Percentiles rank a stretch among this genome's conserved stretches.
Conservation (phyloP, 2,888 invertebrate genomes). For the Trichacis sp. region DNA sequence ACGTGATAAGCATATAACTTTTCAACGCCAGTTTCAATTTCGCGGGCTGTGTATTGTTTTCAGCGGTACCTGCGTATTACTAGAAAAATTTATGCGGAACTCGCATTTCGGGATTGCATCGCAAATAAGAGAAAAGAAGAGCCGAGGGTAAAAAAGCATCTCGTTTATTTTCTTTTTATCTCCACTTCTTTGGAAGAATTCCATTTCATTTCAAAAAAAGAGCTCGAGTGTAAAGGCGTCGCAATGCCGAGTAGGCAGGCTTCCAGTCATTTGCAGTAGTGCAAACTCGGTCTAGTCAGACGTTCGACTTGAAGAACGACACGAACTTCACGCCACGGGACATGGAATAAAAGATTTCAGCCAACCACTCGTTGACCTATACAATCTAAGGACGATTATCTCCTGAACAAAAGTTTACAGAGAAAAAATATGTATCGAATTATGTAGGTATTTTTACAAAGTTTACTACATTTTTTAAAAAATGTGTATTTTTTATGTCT, state of each 20-base stretch:
- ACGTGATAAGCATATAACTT: constrained; percentile 33
- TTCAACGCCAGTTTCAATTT: constrained; percentile 33
- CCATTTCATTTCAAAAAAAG: constrained; percentile 43
- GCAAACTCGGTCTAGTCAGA: constrained; percentile 24
- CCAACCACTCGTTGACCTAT: too few relatives aligned
- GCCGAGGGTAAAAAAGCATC: neutral
- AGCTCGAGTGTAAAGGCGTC: constrained; percentile 40
- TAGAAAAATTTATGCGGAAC: constrained; percentile 36
- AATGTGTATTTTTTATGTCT: too few relatives aligned
- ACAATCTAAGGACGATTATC: too few relatives aligned
- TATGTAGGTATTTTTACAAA: too few relatives aligned
- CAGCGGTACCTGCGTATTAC: constrained; percentile 39
- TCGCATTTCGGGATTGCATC: constrained; percentile 40
- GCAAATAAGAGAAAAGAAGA: constrained; percentile 27
- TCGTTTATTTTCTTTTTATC: constrained; percentile 40
- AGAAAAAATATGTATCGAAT: too few relatives aligned
- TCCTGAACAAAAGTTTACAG: too few relatives aligned
- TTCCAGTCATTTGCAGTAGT: constrained; percentile 41
- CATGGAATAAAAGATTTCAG: neutral
- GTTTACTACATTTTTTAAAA: too few relatives aligned
- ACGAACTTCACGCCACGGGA: neutral
- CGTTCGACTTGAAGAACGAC: constrained; percentile 1
- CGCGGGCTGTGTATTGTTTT: constrained; percentile 23
- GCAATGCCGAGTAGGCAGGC: constrained; percentile 41
- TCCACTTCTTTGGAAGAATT: constrained; percentile 36